Evolutionary conservation across 2,888 invertebrate species (phyloP).

Genomic region (Hoplodrina ambigua): DNA sequence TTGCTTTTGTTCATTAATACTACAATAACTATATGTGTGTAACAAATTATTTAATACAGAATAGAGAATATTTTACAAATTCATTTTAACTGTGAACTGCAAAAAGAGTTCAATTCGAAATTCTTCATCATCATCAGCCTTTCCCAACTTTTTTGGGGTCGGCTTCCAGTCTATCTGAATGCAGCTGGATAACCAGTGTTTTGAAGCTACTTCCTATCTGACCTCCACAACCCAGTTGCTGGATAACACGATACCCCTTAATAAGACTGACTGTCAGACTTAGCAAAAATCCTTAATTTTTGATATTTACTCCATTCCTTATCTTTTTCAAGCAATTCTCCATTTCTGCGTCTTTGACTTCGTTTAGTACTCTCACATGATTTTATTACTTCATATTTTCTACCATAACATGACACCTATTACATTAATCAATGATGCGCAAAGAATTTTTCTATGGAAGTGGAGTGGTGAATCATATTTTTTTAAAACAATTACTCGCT

Average conservation of each 20-base stretch:
- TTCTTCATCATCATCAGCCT: no score
- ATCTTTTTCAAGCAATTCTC: not conserved
- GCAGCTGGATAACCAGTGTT: no score
- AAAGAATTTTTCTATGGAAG: conserved; percentile 46
- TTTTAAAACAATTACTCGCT: conserved; percentile 59
- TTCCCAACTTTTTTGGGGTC: no score
- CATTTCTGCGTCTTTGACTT: not conserved
- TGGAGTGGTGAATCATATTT: conserved; percentile 56
- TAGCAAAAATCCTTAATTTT: not conserved
- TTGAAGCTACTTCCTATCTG: no score
- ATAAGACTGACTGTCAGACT: no score
- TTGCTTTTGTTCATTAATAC: conserved; percentile 44
- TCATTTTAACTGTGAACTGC: not conserved
- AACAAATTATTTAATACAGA: conserved; percentile 15
- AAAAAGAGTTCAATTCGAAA: no score
- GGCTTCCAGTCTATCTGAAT: no score
- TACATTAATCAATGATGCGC: conserved; percentile 28
- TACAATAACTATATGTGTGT: conserved; percentile 28
- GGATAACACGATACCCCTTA: not conserved
- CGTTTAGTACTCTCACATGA: not conserved
- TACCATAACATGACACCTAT: not conserved
- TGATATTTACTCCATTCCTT: not conserved
- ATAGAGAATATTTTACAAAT: not conserved
- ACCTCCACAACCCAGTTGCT: not conserved
- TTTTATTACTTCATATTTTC: conserved; percentile 1